Base-by-base conservation (phyloP, 2,888 invertebrate species). In the Hedya salicella region DNA sequence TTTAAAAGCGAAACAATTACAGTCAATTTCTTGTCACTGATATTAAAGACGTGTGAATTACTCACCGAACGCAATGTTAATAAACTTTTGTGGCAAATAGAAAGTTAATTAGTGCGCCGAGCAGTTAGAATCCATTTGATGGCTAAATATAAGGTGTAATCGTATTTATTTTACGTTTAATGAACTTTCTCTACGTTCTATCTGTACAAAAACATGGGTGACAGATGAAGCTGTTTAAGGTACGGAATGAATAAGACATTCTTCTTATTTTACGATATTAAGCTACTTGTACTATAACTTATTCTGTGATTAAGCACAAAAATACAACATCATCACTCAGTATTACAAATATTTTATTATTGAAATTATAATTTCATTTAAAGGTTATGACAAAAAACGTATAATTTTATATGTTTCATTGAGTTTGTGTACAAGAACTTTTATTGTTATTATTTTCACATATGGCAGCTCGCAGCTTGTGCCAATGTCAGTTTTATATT, bases 21-120 rank as follows among this genome's bases (percentile, higher is more conserved):
- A 48, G 17, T n/a, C 1, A 59, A 48, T 48, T 48, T 52, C 50
- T 14, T 17, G 11, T 6, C 49, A 36, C 1, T 50, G 14, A 16
- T 8, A 9, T 44, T 14, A 49, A 19, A 50, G 52, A 48, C 65
- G 65, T 60, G 65, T 16, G 21, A n/a, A 8, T 48, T 46, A 53
- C 60, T 66, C 53, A 54, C 60, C 53, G 13, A 36, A 32, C 42
- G 46, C 53, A 52, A 42, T 36, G 65, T 66, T 46, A 66, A 59
- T 66, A 48, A 53, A 66, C 65, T 66, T 60, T 46, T 19, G 30
- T 16, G 14, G 17, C 40, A 53, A 60, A 48, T 66, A 60, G 65
- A 66, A 66, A 66, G 65, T 66, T 66, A 66, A 66, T 66, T 60
- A 66, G 53, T 46, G 48, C 40, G 56, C 25, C 19, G 52, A 60